A percentile compares a stretch with the other conserved stretches of the same genome.
Conservation (phyloP, 2,797 vertebrate species). For the Psittacula derbiana region DNA sequence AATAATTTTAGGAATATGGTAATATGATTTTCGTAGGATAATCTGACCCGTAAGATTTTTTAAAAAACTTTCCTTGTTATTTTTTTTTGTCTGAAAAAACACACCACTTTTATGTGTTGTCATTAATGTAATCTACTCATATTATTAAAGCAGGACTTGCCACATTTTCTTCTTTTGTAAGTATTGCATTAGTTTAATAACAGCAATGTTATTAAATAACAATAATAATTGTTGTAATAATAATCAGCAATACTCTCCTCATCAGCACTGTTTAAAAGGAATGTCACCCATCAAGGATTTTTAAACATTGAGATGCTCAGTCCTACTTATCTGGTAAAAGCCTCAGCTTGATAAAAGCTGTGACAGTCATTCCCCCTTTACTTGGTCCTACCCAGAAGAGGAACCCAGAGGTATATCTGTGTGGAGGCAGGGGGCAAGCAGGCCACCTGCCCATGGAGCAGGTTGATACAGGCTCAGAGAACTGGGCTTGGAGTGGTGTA, state of each 20-base stretch:
- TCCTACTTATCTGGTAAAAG: not conserved
- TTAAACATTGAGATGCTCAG: not conserved
- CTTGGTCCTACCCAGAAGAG: not conserved
- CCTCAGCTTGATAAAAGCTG: not conserved
- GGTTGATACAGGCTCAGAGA: rapidly evolving
- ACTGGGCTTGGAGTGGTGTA: not conserved
- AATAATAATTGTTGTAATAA: not conserved
- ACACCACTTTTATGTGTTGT: rapidly evolving
- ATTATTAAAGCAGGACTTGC: not conserved
- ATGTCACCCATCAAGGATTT: not conserved
- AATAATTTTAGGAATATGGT: not conserved
- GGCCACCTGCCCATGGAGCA: rapidly evolving
- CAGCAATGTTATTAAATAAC: not conserved
- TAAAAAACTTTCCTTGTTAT: not conserved
- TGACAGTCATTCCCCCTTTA: not conserved
- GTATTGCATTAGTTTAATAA: not conserved
- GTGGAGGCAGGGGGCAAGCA: not conserved
- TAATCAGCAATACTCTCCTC: not conserved
- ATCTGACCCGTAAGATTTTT: not conserved
- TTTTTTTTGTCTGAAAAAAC: not conserved
- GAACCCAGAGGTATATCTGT: not conserved
- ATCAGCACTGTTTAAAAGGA: not conserved
- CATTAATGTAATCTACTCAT: not conserved
- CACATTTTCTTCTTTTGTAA: not conserved
- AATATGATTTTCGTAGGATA: not conserved